phyloP scores from a whole-genome alignment of 2,113 vertebrate genomes.

The Panurus biarmicus region DNA sequence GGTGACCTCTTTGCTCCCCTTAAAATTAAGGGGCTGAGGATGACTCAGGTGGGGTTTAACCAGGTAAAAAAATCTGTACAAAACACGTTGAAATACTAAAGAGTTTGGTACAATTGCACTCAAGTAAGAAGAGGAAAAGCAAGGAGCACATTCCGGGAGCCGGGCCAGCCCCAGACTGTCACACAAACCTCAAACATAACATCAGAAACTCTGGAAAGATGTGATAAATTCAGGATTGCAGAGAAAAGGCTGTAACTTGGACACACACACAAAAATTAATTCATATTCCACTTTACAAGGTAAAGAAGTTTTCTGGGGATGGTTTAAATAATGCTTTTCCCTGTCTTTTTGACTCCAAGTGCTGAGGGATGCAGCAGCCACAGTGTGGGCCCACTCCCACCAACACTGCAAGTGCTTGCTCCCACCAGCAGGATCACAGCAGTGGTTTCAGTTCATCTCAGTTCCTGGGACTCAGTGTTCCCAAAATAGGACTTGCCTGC shows the following conservation, averaged over 20 bases:
- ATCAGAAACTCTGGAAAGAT: slow-evolving; percentile 26
- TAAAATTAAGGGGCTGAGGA: neutral
- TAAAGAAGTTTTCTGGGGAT: neutral
- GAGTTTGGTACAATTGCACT: neutral
- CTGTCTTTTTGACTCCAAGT: neutral
- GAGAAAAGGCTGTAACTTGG: neutral
- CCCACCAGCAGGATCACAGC: fast-evolving
- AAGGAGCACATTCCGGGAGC: slow-evolving; percentile 11
- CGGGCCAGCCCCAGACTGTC: neutral
- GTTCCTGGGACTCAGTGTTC: neutral
- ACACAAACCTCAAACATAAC: neutral
- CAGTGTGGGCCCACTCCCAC: fast-evolving
- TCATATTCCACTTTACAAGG: neutral
- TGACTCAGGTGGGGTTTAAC: neutral
- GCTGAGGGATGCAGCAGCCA: neutral
- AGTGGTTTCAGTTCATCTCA: neutral
- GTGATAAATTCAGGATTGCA: neutral
- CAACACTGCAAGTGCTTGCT: fast-evolving
- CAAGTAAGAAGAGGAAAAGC: neutral
- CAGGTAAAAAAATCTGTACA: neutral
- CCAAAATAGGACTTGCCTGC: neutral
- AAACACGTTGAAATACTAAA: neutral
- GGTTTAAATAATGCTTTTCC: neutral
- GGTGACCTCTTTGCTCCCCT: neutral
- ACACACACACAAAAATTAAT: neutral